A percentile compares a stretch with the other conserved stretches of the same genome.
Conservation (phyloP, 2,888 invertebrate genomes). For the Lasioglossum marginatum region DNA sequence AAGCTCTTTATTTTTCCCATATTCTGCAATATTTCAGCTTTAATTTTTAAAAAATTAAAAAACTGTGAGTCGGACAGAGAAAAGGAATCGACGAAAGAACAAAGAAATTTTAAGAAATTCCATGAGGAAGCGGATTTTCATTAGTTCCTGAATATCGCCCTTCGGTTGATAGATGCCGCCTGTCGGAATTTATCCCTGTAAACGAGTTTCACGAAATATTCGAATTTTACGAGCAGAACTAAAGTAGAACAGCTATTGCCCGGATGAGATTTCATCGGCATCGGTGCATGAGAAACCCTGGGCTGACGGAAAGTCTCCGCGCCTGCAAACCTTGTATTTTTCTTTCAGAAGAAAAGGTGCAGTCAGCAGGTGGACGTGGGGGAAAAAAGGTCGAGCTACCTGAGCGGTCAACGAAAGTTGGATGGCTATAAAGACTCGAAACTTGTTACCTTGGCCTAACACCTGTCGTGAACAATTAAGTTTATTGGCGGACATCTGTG, state of each 20-base stretch:
- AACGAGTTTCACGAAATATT: slow-evolving; percentile 25
- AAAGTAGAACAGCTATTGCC: not conserved
- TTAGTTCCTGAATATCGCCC: not conserved
- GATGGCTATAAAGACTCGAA: not conserved
- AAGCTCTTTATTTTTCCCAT: too few relatives aligned
- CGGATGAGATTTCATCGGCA: slow-evolving; percentile 30
- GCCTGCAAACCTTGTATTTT: slow-evolving; percentile 25
- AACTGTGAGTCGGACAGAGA: too few relatives aligned
- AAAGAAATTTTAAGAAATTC: not conserved
- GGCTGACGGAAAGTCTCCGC: not conserved
- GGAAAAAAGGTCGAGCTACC: slow-evolving; percentile 24
- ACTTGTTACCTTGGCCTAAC: slow-evolving; percentile 8
- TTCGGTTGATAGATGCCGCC: not conserved
- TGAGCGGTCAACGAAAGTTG: slow-evolving; percentile 37
- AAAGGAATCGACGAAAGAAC: not conserved
- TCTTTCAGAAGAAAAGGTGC: slow-evolving; percentile 25
- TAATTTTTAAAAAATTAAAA: too few relatives aligned
- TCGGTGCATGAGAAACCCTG: not conserved
- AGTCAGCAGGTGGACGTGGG: slow-evolving; percentile 32
- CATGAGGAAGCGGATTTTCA: not conserved
- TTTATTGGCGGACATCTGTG: slow-evolving; percentile 13
- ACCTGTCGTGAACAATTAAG: slow-evolving; percentile 39
- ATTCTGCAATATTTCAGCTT: too few relatives aligned
- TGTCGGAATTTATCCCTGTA: not conserved
- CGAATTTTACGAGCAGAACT: slow-evolving; percentile 5